Evolutionary conservation across 1,140 invertebrate species (phyloP).

Genomic region (Pseudomyrmex gracilis): DNA sequence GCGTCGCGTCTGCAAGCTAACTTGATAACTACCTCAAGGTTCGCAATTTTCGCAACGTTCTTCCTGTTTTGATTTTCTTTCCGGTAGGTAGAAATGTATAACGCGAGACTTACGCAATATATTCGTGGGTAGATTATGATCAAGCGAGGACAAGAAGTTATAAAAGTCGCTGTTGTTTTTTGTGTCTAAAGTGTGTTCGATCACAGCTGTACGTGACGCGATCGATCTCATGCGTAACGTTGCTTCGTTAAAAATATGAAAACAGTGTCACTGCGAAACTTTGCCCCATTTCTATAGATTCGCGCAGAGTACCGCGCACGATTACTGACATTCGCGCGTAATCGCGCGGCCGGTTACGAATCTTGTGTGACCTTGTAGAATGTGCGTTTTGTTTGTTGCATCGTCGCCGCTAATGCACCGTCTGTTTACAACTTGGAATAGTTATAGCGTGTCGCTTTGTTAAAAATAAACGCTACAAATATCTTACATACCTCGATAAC

Average conservation of each 20-base stretch:
- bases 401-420: neutral
- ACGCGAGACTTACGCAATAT: conserved; percentile 17
- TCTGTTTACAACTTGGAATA: conserved; percentile 22
- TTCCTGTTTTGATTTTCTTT: neutral
- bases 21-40: conserved; percentile 66
- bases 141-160: neutral
- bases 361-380: conserved; percentile 46
- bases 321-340: conserved; percentile 55
- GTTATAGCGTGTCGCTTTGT: neutral
- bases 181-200: neutral
- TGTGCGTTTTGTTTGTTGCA: neutral
- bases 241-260: neutral
- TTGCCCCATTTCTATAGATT: conserved; percentile 55
- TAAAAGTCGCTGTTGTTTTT: conserved; percentile 31
- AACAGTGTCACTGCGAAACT: conserved; percentile 15
- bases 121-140: conserved; percentile 7
- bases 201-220: neutral
- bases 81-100: neutral
- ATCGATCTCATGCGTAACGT: conserved; percentile 31
- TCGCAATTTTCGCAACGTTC: conserved; percentile 2
- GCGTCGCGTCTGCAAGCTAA: conserved; percentile 49
- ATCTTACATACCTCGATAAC: neutral
- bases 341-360: conserved; percentile 44
- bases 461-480: neutral
- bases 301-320: neutral